Percentiles rank a stretch among this genome's conserved stretches.
Conservation (phyloP, 2,113 vertebrate species). For the Perca schrenkii region DNA sequence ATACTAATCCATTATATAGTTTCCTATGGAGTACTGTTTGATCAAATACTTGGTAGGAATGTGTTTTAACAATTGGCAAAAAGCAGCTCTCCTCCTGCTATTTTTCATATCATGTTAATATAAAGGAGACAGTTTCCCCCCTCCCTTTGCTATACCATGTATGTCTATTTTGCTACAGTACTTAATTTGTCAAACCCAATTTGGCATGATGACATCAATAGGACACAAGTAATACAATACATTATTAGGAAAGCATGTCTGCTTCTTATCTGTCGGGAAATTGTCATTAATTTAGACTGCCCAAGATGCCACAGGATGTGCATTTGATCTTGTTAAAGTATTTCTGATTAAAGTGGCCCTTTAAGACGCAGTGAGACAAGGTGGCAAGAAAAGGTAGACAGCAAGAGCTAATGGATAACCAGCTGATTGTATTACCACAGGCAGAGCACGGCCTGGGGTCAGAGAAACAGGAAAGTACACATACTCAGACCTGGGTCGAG, state of each 20-base stretch:
- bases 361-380: slow-evolving; percentile 69
- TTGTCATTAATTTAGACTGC: neutral
- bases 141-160: neutral
- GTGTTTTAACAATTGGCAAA: neutral
- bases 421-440: slow-evolving; percentile 79
- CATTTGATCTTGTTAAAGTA: neutral
- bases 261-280: neutral
- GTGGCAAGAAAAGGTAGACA: slow-evolving; percentile 72
- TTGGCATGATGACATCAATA: neutral
- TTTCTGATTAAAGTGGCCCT: slow-evolving; percentile 58
- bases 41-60: slow-evolving; percentile 1
- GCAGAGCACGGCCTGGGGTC: slow-evolving; percentile 75
- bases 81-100: neutral
- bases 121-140: neutral
- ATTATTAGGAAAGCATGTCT: neutral
- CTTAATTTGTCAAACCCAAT: neutral
- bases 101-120: neutral
- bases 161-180: neutral
- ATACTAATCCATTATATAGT: neutral
- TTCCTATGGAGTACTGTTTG: neutral
- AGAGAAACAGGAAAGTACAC: slow-evolving; percentile 74
- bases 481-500: slow-evolving; percentile 59
- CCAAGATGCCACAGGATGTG: neutral
- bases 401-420: slow-evolving; percentile 86
- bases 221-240: neutral